Evolutionary conservation across 2,797 vertebrate genomes (phyloP).

Genomic region (Poecilia wingei): DNA sequence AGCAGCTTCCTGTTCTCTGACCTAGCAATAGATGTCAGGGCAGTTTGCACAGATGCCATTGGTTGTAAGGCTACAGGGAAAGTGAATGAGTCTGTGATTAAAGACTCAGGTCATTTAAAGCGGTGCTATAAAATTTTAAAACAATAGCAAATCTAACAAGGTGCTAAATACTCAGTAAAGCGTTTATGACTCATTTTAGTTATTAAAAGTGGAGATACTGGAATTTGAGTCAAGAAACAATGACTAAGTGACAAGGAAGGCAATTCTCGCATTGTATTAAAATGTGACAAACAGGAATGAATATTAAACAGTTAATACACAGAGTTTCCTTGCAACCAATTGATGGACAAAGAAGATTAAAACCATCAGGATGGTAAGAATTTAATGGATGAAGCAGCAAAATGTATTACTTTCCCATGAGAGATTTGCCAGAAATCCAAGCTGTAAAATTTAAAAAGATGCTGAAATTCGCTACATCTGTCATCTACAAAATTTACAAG

Average conservation of each 20-base stretch:
- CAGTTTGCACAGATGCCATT: not conserved
- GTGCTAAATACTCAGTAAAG: not conserved
- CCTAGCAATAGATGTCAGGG: not conserved
- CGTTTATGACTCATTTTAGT: not conserved
- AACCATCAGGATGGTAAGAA: not conserved
- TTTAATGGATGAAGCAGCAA: not conserved
- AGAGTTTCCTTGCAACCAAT: not conserved
- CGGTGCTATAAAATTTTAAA: not conserved
- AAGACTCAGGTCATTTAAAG: not conserved
- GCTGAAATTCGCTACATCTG: not conserved
- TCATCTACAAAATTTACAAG: not conserved
- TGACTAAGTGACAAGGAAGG: not conserved
- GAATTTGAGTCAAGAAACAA: not conserved
- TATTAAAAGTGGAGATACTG: not conserved
- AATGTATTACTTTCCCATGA: not conserved
- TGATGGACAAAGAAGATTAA: not conserved
- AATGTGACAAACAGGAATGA: not conserved
- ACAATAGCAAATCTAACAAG: constrained; percentile 3
- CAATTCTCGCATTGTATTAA: not conserved
- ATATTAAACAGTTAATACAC: not conserved
- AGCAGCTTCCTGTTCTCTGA: not conserved
- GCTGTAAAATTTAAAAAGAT: not conserved
- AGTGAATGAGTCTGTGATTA: not conserved
- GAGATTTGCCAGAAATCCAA: not conserved
- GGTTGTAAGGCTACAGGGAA: not conserved